phyloP scores from a whole-genome alignment of 1,140 invertebrate species.

The Maniola jurtina region DNA sequence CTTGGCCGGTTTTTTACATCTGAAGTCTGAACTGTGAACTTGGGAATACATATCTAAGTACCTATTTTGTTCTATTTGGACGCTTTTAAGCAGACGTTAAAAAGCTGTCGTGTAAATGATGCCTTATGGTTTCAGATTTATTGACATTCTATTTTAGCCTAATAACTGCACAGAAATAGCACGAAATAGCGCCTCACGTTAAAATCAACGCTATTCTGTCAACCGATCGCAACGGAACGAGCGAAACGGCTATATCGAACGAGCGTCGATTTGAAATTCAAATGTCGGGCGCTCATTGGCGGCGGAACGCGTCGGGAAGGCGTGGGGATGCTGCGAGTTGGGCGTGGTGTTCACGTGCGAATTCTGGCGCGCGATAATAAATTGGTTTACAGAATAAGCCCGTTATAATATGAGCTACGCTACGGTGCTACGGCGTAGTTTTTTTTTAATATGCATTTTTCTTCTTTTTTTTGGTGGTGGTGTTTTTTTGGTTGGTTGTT shows the following conservation, averaged over 20 bases:
- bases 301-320: constrained; percentile 38
- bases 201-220: background rate
- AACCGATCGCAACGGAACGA: constrained; percentile 37
- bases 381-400: constrained; percentile 58
- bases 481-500: background rate
- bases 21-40: no score
- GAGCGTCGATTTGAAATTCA: constrained; percentile 59
- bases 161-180: background rate
- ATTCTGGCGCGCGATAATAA: constrained; percentile 61
- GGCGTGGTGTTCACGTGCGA: constrained; percentile 51
- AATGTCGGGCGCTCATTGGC: constrained; percentile 56
- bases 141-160: background rate
- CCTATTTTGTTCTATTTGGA: no score
- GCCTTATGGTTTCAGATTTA: no score
- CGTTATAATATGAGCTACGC: constrained; percentile 49
- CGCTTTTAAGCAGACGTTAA: no score
- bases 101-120: no score
- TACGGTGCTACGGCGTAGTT: constrained; percentile 37
- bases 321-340: constrained; percentile 45
- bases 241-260: constrained; percentile 53
- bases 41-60: no score
- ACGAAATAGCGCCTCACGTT: background rate
- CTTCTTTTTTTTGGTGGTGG: background rate
- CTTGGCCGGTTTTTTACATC: no score
- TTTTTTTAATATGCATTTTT: background rate